A percentile compares a stretch with the other conserved stretches of the same genome.
Evolutionary conservation across 2,797 vertebrate genomes (phyloP).

Genomic region (Falco concolor): DNA sequence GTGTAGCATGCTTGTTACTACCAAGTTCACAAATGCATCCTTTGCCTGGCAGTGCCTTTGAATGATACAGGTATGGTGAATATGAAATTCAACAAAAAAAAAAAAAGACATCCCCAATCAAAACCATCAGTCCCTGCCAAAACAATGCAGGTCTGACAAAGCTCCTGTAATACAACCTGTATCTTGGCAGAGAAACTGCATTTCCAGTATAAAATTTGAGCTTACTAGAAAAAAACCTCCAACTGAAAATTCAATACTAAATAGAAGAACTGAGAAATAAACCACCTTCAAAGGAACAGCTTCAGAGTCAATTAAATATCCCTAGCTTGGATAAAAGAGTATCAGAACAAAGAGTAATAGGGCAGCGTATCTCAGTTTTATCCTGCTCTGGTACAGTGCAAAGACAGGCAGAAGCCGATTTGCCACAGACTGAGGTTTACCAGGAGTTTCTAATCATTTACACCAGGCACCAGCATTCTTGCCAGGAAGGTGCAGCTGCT

Average conservation of each 20-base stretch:
- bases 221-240: not conserved
- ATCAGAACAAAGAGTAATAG: not conserved
- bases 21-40: not conserved
- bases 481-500: not conserved
- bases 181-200: not conserved
- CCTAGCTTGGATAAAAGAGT: not conserved
- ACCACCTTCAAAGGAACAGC: not conserved
- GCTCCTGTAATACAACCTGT: not conserved
- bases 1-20: not conserved
- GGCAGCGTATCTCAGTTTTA: not conserved
- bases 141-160: rapidly evolving
- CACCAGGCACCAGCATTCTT: not conserved
- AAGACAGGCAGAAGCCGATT: not conserved
- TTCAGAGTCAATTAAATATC: not conserved
- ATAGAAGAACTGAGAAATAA: not conserved
- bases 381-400: not conserved
- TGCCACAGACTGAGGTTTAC: not conserved
- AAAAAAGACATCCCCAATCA: not conserved
- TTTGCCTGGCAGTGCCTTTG: not conserved
- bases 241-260: not conserved
- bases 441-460: not conserved
- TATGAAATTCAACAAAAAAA: not conserved
- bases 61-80: not conserved
- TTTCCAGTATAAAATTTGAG: not conserved
- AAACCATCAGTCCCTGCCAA: not conserved